Base-by-base conservation (phyloP, 2,888 invertebrate genomes). In the Caenorhabditis sinica region DNA sequence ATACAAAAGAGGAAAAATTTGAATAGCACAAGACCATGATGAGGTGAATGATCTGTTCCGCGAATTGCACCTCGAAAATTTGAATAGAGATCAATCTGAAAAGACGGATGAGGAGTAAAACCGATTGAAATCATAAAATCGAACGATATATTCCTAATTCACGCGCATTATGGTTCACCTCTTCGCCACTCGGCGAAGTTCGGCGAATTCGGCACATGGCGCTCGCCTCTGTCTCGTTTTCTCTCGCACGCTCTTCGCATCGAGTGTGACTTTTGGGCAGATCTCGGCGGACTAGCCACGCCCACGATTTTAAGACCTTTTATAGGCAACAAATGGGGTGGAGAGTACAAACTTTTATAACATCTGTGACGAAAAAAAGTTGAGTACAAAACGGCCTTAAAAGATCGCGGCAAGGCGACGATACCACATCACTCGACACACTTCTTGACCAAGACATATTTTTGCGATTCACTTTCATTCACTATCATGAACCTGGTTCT, bases 201-300 rank as follows among this genome's bases (percentile, higher is more conserved):
- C 82, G 82, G n/a, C 82, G 82, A 82, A 82, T 82, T 74, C 73
- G 69, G 73, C 66, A 81, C 69, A 74, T 81, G 74, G 73, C 82
- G 60, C 53, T 49, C 49, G 45, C 61, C 60, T 68, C 53, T 66
- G 56, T 71, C 73, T 77, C 69, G 79, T 83, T 68, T 74, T 74
- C 73, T 79, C 63, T 77, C 69, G 49, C 61, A 65, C 45, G 30
- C 65, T 69, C 63, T 68, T 60, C 20, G 28, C 17, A 20, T 8
- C 30, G 28, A 72, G 63, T 73, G 63, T 66, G 71, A 63, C 28
- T 30, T n/a, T 43, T 33, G 33, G 6, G 13, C 23, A 56, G 56
- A 79, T 79, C 79, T 71, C 65, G 56, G 30, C 63, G 72, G 43
- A n/a, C 33, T 58, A 49, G 80, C 30, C 53, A 63, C 80, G 80